A percentile compares a stretch with the other conserved stretches of the same genome.
phyloP scores from a whole-genome alignment of 2,797 vertebrate species.

The Eleutherodactylus coqui region DNA sequence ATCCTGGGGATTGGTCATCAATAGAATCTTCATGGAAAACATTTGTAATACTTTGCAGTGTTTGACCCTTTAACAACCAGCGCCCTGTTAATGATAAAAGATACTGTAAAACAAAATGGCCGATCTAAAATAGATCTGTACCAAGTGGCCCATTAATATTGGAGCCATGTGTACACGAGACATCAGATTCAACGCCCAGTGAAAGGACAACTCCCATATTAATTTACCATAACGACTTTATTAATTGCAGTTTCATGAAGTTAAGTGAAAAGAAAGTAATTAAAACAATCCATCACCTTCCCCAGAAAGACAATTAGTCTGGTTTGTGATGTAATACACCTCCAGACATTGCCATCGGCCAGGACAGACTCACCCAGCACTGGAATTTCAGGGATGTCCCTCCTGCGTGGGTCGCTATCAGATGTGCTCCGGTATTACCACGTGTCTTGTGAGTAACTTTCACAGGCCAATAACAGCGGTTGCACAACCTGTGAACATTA shows the following conservation, averaged over 20 bases:
- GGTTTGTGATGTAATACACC: background rate
- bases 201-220: background rate
- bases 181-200: background rate
- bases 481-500: background rate
- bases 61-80: background rate
- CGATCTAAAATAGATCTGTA: background rate
- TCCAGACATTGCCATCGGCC: background rate
- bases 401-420: background rate
- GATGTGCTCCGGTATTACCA: background rate
- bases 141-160: too few relatives aligned
- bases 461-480: too few relatives aligned
- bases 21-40: too few relatives aligned
- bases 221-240: background rate
- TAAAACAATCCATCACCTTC: background rate
- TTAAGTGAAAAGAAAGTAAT: constrained; percentile 13
- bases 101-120: background rate
- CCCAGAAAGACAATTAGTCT: background rate
- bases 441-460: constrained; percentile 12
- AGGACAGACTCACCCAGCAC: constrained; percentile 2
- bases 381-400: constrained; percentile 12
- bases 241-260: background rate
- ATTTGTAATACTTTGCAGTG: background rate
- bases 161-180: background rate
- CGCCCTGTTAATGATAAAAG: background rate
- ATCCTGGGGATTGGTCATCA: too few relatives aligned